Evolutionary conservation across 2,113 vertebrate species (phyloP).

Genomic region (Ondatra zibethicus): DNA sequence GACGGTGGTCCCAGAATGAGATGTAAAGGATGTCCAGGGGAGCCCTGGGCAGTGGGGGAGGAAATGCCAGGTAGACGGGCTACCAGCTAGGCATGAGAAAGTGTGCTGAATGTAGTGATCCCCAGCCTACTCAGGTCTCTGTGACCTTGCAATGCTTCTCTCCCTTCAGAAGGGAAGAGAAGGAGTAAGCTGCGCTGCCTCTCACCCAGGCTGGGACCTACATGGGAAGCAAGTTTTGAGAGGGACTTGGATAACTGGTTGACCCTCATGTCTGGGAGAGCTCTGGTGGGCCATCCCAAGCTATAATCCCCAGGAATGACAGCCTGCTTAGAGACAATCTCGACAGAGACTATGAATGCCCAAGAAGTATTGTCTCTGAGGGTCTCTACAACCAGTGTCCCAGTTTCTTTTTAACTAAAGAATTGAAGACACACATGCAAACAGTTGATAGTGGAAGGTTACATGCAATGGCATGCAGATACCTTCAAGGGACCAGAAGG

Average conservation of each 20-base stretch:
- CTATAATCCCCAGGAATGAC: not conserved
- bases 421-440: not conserved
- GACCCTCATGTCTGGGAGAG: not conserved
- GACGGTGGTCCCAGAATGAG: not conserved
- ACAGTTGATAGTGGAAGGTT: not conserved
- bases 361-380: not conserved
- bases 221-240: not conserved
- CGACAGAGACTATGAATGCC: not conserved
- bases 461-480: not conserved
- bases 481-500: not conserved
- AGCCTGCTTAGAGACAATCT: not conserved
- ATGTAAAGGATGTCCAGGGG: not conserved
- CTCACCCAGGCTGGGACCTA: not conserved
- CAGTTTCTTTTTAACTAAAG: not conserved
- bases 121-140: rapidly evolving
- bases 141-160: not conserved
- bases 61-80: not conserved
- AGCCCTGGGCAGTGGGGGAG: no score
- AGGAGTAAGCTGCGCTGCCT: rapidly evolving
- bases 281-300: not conserved
- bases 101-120: rapidly evolving
- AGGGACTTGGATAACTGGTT: not conserved
- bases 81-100: not conserved
- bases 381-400: not conserved
- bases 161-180: not conserved